Conservation (phyloP, 1,140 invertebrate species). For the Drosophila orosa region DNA sequence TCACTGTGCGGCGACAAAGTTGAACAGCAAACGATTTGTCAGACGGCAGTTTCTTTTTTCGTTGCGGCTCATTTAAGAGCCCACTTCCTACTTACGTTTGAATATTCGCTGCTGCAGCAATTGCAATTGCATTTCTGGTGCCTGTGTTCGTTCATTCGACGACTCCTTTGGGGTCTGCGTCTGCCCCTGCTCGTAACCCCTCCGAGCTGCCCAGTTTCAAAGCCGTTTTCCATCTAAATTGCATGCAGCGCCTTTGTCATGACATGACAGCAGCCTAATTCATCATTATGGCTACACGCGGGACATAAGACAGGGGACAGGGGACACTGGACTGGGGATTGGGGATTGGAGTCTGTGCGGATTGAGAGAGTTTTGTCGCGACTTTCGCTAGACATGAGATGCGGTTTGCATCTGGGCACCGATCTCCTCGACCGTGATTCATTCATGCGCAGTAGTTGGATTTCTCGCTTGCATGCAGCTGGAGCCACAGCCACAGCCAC, state of each 20-base stretch:
- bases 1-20: slow-evolving; percentile 51
- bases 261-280: slow-evolving; percentile 84
- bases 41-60: slow-evolving; percentile 40
- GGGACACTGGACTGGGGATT: background rate
- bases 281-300: slow-evolving; percentile 78
- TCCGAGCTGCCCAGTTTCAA: slow-evolving; percentile 1
- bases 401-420: slow-evolving; percentile 46
- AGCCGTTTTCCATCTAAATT: slow-evolving; percentile 54
- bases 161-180: slow-evolving; percentile 14
- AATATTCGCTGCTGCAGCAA: slow-evolving; percentile 58
- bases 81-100: slow-evolving; percentile 77
- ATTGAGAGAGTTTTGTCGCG: slow-evolving; percentile 80
- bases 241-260: slow-evolving; percentile 82
- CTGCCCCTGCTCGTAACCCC: background rate
- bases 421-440: slow-evolving; percentile 62
- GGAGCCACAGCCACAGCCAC: slow-evolving; percentile 33
- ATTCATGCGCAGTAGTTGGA: slow-evolving; percentile 79
- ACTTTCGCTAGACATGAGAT: slow-evolving; percentile 78
- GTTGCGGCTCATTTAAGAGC: slow-evolving; percentile 67
- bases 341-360: slow-evolving; percentile 5
- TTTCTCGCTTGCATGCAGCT: slow-evolving; percentile 69
- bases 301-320: slow-evolving; percentile 6
- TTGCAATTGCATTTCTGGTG: slow-evolving; percentile 68
- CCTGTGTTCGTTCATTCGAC: slow-evolving; percentile 70
- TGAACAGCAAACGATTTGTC: slow-evolving; percentile 73